A percentile compares a stretch with the other conserved stretches of the same genome.
These are phyloP conservation scores for Pheosia gnoma DNA, from an alignment of 2,888 invertebrate genomes.

Conservation along the genomic window DNA sequence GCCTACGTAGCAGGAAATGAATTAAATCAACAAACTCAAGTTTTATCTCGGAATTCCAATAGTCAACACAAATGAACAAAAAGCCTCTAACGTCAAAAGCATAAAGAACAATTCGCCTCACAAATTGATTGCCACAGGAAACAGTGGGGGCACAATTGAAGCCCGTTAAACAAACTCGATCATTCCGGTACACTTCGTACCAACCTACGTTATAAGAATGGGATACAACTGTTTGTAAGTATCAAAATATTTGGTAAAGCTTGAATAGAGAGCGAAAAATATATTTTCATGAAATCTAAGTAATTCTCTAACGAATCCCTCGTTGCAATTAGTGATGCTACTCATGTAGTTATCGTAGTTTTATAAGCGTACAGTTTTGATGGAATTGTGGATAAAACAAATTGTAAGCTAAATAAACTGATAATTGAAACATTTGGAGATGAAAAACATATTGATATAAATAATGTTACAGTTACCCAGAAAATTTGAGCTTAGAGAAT, in stretches of 20 bases:
- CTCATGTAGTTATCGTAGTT: too few relatives aligned
- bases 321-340: too few relatives aligned
- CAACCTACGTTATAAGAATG: background rate
- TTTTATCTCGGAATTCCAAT: background rate
- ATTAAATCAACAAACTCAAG: background rate
- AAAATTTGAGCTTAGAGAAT: too few relatives aligned
- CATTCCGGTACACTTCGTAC: slow-evolving; percentile 19
- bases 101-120: slow-evolving; percentile 19
- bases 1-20: background rate
- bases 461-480: too few relatives aligned
- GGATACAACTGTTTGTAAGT: slow-evolving; percentile 8
- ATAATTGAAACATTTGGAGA: too few relatives aligned
- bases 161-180: slow-evolving; percentile 34
- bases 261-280: background rate
- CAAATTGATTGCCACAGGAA: slow-evolving; percentile 31
- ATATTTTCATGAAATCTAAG: background rate
- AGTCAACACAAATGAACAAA: background rate
- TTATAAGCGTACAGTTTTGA: too few relatives aligned
- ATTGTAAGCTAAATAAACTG: too few relatives aligned
- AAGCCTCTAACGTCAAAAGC: slow-evolving; percentile 10
- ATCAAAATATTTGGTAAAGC: slow-evolving; percentile 17
- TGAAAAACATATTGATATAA: too few relatives aligned
- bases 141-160: slow-evolving; percentile 28
- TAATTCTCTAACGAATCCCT: too few relatives aligned
- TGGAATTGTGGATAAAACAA: too few relatives aligned